phyloP scores from a whole-genome alignment of 2,797 vertebrate species.

The Sparidentex hasta region DNA sequence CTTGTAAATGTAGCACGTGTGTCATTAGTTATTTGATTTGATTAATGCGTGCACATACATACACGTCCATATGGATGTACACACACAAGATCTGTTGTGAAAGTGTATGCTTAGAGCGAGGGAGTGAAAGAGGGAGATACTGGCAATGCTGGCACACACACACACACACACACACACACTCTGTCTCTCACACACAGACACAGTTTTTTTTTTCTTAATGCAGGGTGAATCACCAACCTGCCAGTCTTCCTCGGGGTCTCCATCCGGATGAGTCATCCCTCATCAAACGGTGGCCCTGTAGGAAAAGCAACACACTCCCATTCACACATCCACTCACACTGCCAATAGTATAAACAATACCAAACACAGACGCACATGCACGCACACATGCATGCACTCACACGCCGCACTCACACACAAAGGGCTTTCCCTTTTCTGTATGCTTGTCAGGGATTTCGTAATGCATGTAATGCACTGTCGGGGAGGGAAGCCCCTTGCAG shows the following conservation, averaged over 20 bases:
- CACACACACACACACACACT: conserved; percentile 6
- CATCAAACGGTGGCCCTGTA: conserved; percentile 78
- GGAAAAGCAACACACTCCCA: conserved; percentile 75
- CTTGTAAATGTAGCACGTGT: too few relatives aligned
- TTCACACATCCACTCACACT: conserved; percentile 57
- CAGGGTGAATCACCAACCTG: conserved; percentile 81
- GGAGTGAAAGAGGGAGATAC: not conserved
- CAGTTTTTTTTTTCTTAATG: conserved; percentile 29
- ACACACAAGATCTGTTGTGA: not conserved
- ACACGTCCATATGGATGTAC: conserved; percentile 20
- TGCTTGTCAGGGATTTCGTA: conserved; percentile 62
- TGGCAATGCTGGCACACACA: conserved; percentile 20
- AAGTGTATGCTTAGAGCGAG: not conserved
- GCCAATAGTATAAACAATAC: conserved; percentile 51
- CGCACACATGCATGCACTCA: not conserved
- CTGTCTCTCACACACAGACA: too few relatives aligned
- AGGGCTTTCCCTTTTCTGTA: conserved; percentile 74
- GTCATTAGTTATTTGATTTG: not conserved
- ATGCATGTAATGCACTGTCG: conserved; percentile 50
- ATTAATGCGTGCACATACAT: conserved; percentile 22
- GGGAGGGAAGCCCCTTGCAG: conserved; percentile 75
- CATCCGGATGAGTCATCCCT: conserved; percentile 85
- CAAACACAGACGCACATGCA: conserved; percentile 21
- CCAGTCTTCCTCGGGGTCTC: conserved; percentile 82
- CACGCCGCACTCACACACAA: conserved; percentile 45